phyloP scores from a whole-genome alignment of 2,113 vertebrate species.

The Tetrao urogallus region DNA sequence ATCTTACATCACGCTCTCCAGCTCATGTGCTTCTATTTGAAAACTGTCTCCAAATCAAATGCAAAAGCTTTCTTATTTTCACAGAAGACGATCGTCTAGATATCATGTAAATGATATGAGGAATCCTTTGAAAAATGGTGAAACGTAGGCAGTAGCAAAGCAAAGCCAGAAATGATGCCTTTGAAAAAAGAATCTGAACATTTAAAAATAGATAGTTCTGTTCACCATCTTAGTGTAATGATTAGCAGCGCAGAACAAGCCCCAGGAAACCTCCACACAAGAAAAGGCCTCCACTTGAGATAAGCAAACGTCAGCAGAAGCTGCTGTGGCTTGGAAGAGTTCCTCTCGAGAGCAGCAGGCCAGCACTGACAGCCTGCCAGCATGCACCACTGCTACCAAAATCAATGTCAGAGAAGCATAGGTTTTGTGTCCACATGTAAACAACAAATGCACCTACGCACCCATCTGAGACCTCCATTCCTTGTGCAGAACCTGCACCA shows the following conservation, averaged over 20 bases:
- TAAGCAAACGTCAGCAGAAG: neutral
- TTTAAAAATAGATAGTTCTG: neutral
- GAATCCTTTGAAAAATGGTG: neutral
- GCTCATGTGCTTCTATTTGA: neutral
- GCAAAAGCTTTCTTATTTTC: neutral
- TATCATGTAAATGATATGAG: neutral
- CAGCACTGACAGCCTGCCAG: neutral
- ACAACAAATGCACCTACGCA: neutral
- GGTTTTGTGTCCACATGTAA: neutral
- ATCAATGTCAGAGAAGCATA: neutral
- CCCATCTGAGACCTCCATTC: neutral
- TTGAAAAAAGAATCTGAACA: neutral
- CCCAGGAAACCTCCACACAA: neutral
- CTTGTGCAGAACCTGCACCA: neutral
- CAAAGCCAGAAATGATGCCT: neutral
- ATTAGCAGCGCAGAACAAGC: neutral
- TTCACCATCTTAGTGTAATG: neutral
- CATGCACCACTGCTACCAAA: neutral
- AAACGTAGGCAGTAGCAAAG: neutral
- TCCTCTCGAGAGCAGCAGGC: neutral
- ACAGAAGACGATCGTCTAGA: neutral
- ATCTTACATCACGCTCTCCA: neutral
- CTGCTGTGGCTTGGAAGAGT: neutral
- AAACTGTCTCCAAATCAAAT: neutral
- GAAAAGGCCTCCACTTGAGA: neutral